phyloP scores from a whole-genome alignment of 1,140 invertebrate genomes.

The Penaeus vannamei region DNA sequence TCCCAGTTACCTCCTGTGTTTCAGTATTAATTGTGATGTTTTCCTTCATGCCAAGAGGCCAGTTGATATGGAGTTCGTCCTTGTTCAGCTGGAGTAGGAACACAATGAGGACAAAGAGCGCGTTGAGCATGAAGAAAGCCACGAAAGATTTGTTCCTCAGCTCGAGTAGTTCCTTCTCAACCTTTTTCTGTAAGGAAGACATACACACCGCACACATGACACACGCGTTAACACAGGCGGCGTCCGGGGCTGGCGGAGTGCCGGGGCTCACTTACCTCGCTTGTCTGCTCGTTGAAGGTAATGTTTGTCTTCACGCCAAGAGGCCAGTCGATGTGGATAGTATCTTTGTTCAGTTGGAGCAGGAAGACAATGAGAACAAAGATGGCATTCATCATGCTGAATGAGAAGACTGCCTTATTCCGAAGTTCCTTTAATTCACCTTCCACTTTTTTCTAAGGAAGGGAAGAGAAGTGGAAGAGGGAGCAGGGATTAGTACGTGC shows the following conservation, averaged over 20 bases:
- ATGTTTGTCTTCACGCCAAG: slow-evolving; percentile 94
- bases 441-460: slow-evolving; percentile 84
- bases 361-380: slow-evolving; percentile 98
- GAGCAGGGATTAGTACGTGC: slow-evolving; percentile 44
- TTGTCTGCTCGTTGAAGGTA: slow-evolving; percentile 87
- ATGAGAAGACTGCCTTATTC: slow-evolving; percentile 94
- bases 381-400: slow-evolving; percentile 98
- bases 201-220: slow-evolving; percentile 56
- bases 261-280: slow-evolving; percentile 83
- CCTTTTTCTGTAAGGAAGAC: slow-evolving; percentile 80
- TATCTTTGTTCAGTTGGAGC: slow-evolving; percentile 96
- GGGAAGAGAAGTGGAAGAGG: slow-evolving; percentile 56
- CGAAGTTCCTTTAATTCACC: slow-evolving; percentile 92
- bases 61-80: slow-evolving; percentile 94
- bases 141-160: slow-evolving; percentile 97
- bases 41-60: slow-evolving; percentile 93
- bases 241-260: not conserved
- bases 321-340: slow-evolving; percentile 93
- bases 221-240: slow-evolving; percentile 11
- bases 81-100: slow-evolving; percentile 98
- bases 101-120: slow-evolving; percentile 98
- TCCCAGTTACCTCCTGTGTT: slow-evolving; percentile 82
- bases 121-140: slow-evolving; percentile 99
- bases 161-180: slow-evolving; percentile 90
- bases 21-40: slow-evolving; percentile 94